A percentile compares a stretch with the other conserved stretches of the same genome.
Conservation (phyloP, 2,888 invertebrate genomes). For the Melikaiella ostensackeni region DNA sequence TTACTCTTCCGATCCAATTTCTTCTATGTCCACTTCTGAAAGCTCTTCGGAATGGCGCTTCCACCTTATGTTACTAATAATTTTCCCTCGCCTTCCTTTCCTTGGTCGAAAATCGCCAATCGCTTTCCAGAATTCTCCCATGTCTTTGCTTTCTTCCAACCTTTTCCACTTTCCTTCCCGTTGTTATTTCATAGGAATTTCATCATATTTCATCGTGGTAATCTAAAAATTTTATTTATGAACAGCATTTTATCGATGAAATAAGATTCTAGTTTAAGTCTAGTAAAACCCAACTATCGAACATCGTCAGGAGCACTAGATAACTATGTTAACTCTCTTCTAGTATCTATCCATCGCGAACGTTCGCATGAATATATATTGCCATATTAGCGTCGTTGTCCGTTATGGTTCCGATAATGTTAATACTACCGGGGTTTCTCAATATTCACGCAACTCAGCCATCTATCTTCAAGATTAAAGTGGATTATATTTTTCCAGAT, state of each 20-base stretch:
- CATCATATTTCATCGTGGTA: background rate
- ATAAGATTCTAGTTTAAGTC: conserved; percentile 11
- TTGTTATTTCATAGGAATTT: too few relatives aligned
- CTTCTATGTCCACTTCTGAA: too few relatives aligned
- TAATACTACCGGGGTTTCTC: conserved; percentile 50
- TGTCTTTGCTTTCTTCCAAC: too few relatives aligned
- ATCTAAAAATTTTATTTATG: background rate
- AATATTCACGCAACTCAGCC: conserved; percentile 49
- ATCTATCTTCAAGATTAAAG: conserved; percentile 27
- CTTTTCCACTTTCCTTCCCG: too few relatives aligned
- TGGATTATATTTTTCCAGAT: background rate
- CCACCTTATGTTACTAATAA: too few relatives aligned
- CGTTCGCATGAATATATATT: conserved; percentile 56
- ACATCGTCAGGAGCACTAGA: conserved; percentile 49
- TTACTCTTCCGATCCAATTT: too few relatives aligned
- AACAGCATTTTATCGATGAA: background rate
- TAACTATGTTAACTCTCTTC: conserved; percentile 51
- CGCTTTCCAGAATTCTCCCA: too few relatives aligned
- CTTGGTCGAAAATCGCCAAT: too few relatives aligned
- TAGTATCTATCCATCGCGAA: conserved; percentile 46
- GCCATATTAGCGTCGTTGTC: conserved; percentile 52
- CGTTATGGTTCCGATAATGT: conserved; percentile 51
- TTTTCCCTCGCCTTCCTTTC: too few relatives aligned
- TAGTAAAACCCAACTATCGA: conserved; percentile 43
- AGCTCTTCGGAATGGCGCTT: too few relatives aligned